Evolutionary conservation across 30 jellyfish, hydroid and myxozoan genomes (phyloP).

Genomic region (Catostylus mosaicus): DNA sequence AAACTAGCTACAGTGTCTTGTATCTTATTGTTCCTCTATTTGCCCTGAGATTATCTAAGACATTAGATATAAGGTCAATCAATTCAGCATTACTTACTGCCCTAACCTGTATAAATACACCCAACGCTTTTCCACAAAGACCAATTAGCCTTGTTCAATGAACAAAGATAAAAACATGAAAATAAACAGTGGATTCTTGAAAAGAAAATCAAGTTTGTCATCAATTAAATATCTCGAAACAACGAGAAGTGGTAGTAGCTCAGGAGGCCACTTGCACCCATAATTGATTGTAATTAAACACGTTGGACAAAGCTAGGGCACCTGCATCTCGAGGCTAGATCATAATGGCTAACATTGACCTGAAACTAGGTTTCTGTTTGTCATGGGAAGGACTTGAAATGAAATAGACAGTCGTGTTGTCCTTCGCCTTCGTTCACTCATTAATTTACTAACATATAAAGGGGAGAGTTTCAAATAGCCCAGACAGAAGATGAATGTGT

Average conservation of each 20-base stretch:
- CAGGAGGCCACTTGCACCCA: constrained; percentile 63
- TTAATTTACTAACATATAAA: background rate
- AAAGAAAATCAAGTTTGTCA: background rate
- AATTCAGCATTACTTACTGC: background rate
- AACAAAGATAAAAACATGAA: background rate
- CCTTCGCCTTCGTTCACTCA: background rate
- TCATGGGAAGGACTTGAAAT: constrained; percentile 42
- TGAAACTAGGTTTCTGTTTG: background rate
- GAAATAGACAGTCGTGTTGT: background rate
- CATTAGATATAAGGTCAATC: background rate
- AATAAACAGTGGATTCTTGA: constrained; percentile 4
- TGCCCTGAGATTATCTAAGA: background rate
- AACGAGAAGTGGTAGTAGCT: constrained; percentile 9
- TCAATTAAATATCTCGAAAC: background rate
- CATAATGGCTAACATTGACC: constrained; percentile 51
- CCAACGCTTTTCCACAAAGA: background rate
- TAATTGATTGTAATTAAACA: constrained; percentile 47
- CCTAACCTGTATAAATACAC: background rate
- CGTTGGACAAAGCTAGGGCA: constrained; percentile 49
- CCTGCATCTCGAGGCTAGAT: constrained; percentile 53
- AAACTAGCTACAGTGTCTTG: background rate
- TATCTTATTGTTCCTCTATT: background rate
- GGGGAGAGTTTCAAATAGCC: background rate
- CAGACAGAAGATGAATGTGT: background rate
- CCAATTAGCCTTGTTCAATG: background rate